Evolutionary conservation across 53 echinoderm and acorn worm genomes (phyloP).

Genomic region (Crossaster papposus): DNA sequence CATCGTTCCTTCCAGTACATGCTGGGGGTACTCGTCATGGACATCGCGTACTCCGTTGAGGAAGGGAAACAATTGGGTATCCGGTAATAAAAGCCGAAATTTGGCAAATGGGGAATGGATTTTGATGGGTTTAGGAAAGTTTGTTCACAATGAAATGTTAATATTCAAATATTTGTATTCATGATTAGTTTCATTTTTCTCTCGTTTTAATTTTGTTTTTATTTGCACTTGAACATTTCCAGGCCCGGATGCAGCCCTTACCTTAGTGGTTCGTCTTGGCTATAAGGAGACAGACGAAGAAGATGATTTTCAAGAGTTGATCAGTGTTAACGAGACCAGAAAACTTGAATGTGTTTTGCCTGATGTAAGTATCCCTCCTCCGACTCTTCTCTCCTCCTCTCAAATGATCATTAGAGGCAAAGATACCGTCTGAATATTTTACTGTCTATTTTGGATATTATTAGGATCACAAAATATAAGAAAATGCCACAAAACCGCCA

Average conservation of each 20-base stretch:
- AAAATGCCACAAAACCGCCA: no score
- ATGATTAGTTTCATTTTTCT: neutral
- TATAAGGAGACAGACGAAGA: conserved; percentile 68
- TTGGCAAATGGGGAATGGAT: no score
- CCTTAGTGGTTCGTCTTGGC: conserved; percentile 73
- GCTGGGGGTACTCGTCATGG: conserved; percentile 77
- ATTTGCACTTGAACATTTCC: neutral
- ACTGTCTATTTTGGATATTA: no score
- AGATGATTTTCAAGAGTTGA: conserved; percentile 17
- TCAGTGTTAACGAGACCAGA: conserved; percentile 82
- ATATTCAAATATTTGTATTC: no score
- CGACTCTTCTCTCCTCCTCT: neutral
- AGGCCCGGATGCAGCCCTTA: conserved; percentile 67
- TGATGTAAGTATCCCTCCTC: neutral
- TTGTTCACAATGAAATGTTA: neutral
- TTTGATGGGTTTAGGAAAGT: no score
- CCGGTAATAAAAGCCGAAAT: no score
- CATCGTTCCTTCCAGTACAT: conserved; percentile 86
- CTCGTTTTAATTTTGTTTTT: no score
- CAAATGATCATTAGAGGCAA: neutral
- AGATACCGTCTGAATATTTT: no score
- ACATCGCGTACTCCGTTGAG: conserved; percentile 61
- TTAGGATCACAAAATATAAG: no score
- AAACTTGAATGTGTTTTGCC: conserved; percentile 65
- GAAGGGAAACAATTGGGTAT: conserved; percentile 10